Conservation (phyloP, 2,797 vertebrate species). For the Falco concolor region DNA sequence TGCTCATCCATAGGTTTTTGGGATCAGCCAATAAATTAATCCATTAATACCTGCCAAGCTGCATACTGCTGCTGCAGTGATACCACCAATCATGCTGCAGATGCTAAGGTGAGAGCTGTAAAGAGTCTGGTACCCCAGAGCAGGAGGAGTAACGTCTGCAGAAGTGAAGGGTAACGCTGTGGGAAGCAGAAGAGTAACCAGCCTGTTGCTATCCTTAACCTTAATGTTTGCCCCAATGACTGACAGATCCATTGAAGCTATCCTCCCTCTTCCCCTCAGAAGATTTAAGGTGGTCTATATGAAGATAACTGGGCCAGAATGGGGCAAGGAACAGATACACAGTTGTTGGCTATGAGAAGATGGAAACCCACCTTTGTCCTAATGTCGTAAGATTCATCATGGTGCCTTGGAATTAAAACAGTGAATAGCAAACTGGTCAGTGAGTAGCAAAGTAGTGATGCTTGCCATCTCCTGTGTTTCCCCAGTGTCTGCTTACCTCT, state of each 20-base stretch:
- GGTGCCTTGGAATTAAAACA: not conserved
- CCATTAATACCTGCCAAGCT: not conserved
- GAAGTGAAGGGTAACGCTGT: not conserved
- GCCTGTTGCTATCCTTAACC: not conserved
- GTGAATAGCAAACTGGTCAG: not conserved
- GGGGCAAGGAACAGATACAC: not conserved
- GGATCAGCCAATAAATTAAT: not conserved
- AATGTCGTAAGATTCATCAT: not conserved
- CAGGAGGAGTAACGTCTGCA: not conserved
- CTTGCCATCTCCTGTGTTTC: not conserved
- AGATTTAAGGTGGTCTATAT: not conserved
- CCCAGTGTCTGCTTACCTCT: not conserved
- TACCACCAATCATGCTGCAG: not conserved
- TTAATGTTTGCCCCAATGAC: not conserved
- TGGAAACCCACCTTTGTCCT: not conserved
- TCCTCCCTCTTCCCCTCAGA: not conserved
- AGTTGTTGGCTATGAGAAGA: not conserved
- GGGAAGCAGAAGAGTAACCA: not conserved
- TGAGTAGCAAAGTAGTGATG: accelerated
- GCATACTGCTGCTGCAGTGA: not conserved
- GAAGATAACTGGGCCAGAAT: not conserved
- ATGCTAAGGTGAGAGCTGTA: not conserved
- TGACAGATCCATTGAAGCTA: not conserved
- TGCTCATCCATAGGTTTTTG: not conserved
- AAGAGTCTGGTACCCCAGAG: not conserved